Conservation (phyloP, 2,888 invertebrate species). For the Schizaphis graminum region DNA sequence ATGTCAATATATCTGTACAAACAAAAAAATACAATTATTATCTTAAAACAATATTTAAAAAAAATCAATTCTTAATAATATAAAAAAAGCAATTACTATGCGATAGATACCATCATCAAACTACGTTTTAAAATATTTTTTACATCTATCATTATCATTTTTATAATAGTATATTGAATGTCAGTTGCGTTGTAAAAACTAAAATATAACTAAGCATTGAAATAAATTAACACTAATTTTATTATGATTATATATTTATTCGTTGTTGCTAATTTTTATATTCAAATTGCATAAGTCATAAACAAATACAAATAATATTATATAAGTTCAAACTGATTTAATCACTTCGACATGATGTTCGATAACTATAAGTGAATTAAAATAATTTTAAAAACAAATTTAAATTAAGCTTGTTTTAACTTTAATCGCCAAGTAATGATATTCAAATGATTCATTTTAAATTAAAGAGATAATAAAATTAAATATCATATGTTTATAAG, state of each 20-base stretch:
- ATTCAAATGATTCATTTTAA: background rate
- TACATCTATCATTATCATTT: background rate
- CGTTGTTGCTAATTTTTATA: background rate
- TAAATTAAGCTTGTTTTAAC: background rate
- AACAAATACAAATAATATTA: background rate
- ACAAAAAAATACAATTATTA: background rate
- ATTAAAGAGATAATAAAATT: conserved; percentile 11
- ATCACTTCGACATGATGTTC: background rate
- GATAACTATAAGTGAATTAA: background rate
- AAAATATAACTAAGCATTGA: background rate
- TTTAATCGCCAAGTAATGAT: background rate
- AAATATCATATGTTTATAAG: background rate
- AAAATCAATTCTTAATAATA: background rate
- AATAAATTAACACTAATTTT: background rate
- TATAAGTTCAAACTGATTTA: background rate
- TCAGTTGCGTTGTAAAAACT: background rate
- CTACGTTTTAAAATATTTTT: background rate
- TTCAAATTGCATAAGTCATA: background rate
- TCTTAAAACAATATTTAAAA: background rate
- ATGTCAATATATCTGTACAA: background rate
- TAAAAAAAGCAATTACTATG: background rate
- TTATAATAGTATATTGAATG: background rate
- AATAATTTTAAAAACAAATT: conserved; percentile 8
- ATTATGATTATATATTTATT: background rate
- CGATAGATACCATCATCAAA: background rate